Evolutionary conservation across 2,113 vertebrate species (phyloP).

Genomic region (Vulpes ferrilata): DNA sequence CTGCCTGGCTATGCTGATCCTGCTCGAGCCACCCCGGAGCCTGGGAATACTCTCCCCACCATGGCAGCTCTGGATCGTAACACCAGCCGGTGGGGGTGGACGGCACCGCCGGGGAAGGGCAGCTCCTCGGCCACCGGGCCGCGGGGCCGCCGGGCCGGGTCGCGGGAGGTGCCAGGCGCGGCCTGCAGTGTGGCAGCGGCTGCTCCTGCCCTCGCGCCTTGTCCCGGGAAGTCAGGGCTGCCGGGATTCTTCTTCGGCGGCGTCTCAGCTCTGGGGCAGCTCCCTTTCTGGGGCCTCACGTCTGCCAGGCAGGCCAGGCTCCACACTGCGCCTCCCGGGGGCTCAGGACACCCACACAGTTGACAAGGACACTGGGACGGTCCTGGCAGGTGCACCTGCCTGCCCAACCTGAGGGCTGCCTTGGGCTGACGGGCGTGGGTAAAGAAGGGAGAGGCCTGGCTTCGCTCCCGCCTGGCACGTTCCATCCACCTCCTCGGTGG

Average conservation of each 20-base stretch:
- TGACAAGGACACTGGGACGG: neutral
- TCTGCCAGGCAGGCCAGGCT: rapidly evolving
- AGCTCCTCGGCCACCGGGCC: rapidly evolving
- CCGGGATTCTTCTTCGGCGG: no score
- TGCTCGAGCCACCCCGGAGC: neutral
- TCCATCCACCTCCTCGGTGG: no score
- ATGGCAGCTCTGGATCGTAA: neutral
- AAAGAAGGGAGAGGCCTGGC: neutral
- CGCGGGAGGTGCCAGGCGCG: rapidly evolving
- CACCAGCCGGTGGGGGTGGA: neutral
- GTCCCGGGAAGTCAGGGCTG: neutral
- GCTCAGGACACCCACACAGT: rapidly evolving
- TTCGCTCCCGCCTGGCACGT: neutral
- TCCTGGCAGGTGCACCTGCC: neutral
- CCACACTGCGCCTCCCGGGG: neutral
- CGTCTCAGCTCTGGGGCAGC: neutral
- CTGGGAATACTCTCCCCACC: neutral
- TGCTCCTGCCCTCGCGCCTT: neutral
- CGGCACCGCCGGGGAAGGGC: neutral
- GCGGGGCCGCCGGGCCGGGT: rapidly evolving
- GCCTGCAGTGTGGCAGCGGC: rapidly evolving
- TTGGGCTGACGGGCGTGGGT: rapidly evolving
- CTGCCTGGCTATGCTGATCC: neutral
- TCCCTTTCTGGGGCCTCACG: rapidly evolving
- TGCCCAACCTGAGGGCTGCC: neutral